phyloP scores from a whole-genome alignment of 1,140 invertebrate species.

The Drosophila sturtevanti region DNA sequence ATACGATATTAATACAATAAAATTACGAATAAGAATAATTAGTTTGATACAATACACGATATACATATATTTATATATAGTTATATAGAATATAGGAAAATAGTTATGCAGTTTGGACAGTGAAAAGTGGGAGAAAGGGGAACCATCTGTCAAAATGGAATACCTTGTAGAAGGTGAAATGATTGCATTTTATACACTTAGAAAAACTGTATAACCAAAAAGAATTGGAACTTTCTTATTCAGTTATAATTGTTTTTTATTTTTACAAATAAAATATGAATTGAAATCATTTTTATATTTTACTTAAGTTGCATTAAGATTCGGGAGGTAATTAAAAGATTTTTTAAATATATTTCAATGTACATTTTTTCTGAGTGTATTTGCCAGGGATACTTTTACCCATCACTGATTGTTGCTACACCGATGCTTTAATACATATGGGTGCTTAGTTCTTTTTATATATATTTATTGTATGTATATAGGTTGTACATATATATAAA shows the following conservation, averaged over 20 bases:
- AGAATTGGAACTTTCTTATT: no score
- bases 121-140: neutral
- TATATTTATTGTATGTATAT: constrained; percentile 16
- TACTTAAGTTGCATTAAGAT: no score
- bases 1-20: constrained; percentile 29
- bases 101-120: neutral
- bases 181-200: constrained; percentile 2
- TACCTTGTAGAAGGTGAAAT: neutral
- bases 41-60: constrained; percentile 51
- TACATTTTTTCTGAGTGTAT: neutral
- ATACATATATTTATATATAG: constrained; percentile 34
- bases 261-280: no score
- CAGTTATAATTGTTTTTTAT: no score
- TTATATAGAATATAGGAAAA: constrained; percentile 6
- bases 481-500: constrained; percentile 30
- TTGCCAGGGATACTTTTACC: neutral
- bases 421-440: constrained; percentile 11
- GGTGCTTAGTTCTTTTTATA: constrained; percentile 29
- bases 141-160: neutral
- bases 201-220: neutral
- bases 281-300: no score
- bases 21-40: constrained; percentile 41
- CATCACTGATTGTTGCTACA: neutral
- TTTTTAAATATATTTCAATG: no score
- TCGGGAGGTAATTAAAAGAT: no score